These are phyloP conservation scores for Hoplodrina blanda DNA, from an alignment of 2,888 invertebrate species.

Conservation along the genomic window DNA sequence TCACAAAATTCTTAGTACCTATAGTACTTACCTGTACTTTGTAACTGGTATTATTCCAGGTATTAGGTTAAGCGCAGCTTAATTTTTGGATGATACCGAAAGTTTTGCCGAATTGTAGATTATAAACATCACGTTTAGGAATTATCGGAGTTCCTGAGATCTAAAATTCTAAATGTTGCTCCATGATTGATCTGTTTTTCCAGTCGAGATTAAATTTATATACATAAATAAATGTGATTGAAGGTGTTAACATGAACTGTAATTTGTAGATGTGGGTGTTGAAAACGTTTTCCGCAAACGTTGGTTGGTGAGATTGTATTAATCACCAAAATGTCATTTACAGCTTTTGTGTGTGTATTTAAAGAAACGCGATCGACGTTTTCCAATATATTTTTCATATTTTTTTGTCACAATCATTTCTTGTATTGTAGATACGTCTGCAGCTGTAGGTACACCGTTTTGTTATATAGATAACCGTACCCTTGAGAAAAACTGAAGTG, in stretches of 20 bases:
- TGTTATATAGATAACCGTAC: no score
- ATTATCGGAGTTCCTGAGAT: not conserved
- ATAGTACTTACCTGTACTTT: conserved; percentile 25
- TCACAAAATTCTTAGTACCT: conserved; percentile 41
- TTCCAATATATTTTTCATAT: not conserved
- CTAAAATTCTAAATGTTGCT: not conserved
- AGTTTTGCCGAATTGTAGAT: not conserved
- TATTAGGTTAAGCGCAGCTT: conserved; percentile 12
- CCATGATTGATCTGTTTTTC: conserved; percentile 24
- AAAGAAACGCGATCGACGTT: not conserved
- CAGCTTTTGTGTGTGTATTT: not conserved
- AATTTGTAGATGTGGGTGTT: conserved; percentile 31
- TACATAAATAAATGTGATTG: conserved; percentile 35
- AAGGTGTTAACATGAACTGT: conserved; percentile 17
- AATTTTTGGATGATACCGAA: conserved; percentile 6
- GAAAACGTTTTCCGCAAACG: conserved; percentile 31
- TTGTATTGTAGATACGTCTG: no score
- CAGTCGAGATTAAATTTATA: conserved; percentile 14
- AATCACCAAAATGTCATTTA: conserved; percentile 21
- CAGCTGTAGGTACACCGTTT: no score
- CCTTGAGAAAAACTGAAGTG: no score
- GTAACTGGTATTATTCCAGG: conserved; percentile 13
- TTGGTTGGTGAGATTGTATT: conserved; percentile 14
- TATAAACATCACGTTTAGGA: not conserved
- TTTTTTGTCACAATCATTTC: not conserved